Evolutionary conservation across 2,797 vertebrate genomes (phyloP), one percentile per base, ranked within the genome.

Genomic region (Bradypodion pumilum): DNA sequence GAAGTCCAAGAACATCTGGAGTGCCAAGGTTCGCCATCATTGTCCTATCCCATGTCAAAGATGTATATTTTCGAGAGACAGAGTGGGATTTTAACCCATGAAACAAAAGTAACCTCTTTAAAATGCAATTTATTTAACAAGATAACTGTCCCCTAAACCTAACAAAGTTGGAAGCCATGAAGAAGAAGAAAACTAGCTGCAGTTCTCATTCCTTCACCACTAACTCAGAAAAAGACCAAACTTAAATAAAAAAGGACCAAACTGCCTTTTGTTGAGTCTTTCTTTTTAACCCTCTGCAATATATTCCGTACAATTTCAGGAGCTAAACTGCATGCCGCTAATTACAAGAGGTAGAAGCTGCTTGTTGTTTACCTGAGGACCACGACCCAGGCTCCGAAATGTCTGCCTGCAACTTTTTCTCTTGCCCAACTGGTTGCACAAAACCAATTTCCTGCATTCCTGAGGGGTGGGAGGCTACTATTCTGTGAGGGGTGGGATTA

Each of bases 371-470:
- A 85, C 84, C 84, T 76, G 42, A 85, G 49, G 15, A n/a, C 3
- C 78, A 85, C 49, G 15, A n/a, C 3, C 78, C 44, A 35, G 52
- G 40, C 63, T 85, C 56, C 49, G 2, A 16, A 19, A 27, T 29
- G 27, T 63, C 27, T 35, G 40, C 56, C 70, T 32, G 40, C 29
- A 52, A 40, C 56, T 76, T 72, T 46, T 62, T 46, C 44, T 63
- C 74, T 49, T 49, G 84, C n/a, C 27, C 35, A 70, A 76, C 84
- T 76, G 79, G 79, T 76, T 13, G 13, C 66, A 63, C 10, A 27
- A 81, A 56, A 68, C 19, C 63, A 27, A 77, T 77, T 77, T 81
- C 74, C 66, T 75, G 84, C 69, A 85, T 85, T 85, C 84, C 79
- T 77, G 79, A 70, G 79, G 79, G 74, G 79, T 81, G 84, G 78